Evolutionary conservation across 2,888 invertebrate genomes (phyloP), one percentile per base, ranked within the genome.

Genomic region (Elysia crispata): DNA sequence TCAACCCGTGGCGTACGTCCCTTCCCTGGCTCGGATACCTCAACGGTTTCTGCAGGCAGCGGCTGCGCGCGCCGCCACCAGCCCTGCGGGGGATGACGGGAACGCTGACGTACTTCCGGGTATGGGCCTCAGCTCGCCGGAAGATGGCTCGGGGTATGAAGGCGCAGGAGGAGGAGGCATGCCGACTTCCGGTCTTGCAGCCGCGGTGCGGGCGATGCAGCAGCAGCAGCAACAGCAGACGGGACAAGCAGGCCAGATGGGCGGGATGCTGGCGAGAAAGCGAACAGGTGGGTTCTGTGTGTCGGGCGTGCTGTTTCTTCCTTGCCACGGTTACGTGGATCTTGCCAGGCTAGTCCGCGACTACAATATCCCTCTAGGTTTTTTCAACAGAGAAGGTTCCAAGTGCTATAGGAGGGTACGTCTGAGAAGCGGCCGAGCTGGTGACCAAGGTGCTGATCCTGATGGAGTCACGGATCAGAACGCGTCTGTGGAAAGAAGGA

Each of bases 11-110:
- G 81, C 28, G 82, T 15, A 41, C 85, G 18, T 80, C 86, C 8
- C 86, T 86, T 79, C 89, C 86, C 0, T 83, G 83, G 23, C 81
- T 80, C 94, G 97, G 86, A 96, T 98, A 92, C 97, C 97, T 1
- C 95, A 94, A 85, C 92, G 95, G 80, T 97, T 97, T 91, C 93
- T 97, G 79, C 79, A 81, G 20, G 95, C 74, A 20, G 41, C 41
- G 5, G 67, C 79, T 0, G 49, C 67, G 11, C 73, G 74, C 18
- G 79, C 79, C 1, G n/a, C n/a, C n/a, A n/a, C n/a, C 3, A 41
- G 41, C 41, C 41, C 11, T 11, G 41, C 41, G 41, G 41, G 41
- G 41, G 41, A 41, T 41, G 41, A 41, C 41, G 50, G 62, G 18
- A 74, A 67, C 54, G 74, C 74, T 50, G 64, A 23, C 31, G 25